phyloP scores from a whole-genome alignment of 2,888 invertebrate genomes.

The Gastracanthus pulcherrimus region DNA sequence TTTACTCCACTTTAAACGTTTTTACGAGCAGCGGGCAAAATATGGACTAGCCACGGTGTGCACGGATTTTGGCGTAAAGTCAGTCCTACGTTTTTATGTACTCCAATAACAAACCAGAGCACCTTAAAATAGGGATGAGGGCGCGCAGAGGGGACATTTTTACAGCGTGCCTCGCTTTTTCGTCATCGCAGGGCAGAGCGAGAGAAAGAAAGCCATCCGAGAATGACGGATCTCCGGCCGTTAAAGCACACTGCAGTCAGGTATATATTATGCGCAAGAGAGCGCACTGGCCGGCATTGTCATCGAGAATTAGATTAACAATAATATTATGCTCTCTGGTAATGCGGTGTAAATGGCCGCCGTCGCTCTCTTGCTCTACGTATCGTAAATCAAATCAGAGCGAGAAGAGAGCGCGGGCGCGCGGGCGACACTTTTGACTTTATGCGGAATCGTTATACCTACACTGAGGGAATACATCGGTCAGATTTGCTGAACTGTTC shows the following conservation, averaged over 20 bases:
- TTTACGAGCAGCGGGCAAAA: slow-evolving; percentile 57
- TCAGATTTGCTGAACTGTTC: too few species aligned
- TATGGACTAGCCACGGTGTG: neutral
- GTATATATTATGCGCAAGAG: neutral
- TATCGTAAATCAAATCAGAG: slow-evolving; percentile 32
- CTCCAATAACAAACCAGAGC: neutral
- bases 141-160: neutral
- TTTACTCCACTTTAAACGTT: slow-evolving; percentile 65
- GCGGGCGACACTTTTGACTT: neutral
- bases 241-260: too few species aligned
- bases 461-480: too few species aligned
- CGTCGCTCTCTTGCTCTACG: too few species aligned
- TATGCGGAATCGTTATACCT: neutral
- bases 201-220: too few species aligned
- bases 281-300: neutral
- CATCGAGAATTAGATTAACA: slow-evolving; percentile 15
- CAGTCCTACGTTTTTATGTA: neutral
- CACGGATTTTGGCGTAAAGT: slow-evolving; percentile 1
- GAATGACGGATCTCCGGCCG: neutral
- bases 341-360: slow-evolving; percentile 2
- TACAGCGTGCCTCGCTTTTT: too few species aligned
- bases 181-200: too few species aligned
- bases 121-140: neutral
- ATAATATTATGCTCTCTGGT: slow-evolving; percentile 27
- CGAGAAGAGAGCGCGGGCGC: too few species aligned